These are phyloP conservation scores for Ctenicera cuprea DNA, from an alignment of 2,888 invertebrate species.

Conservation along the genomic window DNA sequence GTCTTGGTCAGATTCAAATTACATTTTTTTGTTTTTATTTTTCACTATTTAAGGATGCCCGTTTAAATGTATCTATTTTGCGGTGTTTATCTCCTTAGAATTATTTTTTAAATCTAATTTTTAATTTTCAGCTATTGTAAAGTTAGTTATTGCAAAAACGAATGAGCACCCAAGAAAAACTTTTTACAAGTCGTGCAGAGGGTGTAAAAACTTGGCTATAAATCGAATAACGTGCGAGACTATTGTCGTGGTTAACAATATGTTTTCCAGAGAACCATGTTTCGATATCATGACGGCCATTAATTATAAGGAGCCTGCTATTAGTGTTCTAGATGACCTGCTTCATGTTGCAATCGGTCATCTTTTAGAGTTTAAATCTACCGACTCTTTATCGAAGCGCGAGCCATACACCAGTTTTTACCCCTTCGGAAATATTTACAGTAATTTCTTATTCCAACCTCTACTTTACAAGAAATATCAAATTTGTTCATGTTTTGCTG, in stretches of 20 bases:
- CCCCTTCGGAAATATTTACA: conserved; percentile 22
- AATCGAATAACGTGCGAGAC: conserved; percentile 55
- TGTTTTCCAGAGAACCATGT: conserved; percentile 54
- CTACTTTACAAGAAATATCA: no score
- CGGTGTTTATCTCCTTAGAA: no score
- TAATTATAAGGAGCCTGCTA: conserved; percentile 61
- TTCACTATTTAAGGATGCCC: no score
- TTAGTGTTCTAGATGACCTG: conserved; percentile 63
- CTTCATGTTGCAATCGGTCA: conserved; percentile 58
- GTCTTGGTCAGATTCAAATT: no score
- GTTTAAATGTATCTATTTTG: no score
- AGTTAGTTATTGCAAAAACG: neutral
- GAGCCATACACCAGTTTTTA: conserved; percentile 47
- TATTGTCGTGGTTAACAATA: conserved; percentile 46
- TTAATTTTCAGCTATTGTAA: neutral
- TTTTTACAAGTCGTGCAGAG: conserved; percentile 53
- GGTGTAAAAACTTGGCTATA: conserved; percentile 55
- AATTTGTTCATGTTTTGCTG: no score
- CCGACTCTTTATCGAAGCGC: conserved; percentile 57
- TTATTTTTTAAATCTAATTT: no score
- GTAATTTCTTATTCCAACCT: neutral
- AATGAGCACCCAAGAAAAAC: conserved; percentile 10
- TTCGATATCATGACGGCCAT: conserved; percentile 61
- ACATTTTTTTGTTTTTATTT: no score
- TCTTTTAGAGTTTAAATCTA: conserved; percentile 59